Percentiles rank a stretch among this genome's conserved stretches.
phyloP scores from a whole-genome alignment of 2,113 vertebrate species.

The Panthera uncia region DNA sequence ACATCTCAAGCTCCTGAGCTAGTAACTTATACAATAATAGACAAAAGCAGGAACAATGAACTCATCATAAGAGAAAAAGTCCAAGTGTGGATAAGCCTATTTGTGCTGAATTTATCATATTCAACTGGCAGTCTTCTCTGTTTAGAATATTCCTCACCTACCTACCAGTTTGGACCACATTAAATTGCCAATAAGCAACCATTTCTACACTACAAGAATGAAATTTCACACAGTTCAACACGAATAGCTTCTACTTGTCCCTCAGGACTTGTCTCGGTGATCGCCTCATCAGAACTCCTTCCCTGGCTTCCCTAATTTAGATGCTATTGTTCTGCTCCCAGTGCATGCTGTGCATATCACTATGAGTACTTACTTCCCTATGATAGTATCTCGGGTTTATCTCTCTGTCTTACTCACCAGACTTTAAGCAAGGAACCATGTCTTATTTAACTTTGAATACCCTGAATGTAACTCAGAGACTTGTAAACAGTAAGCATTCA shows the following conservation, averaged over 20 bases:
- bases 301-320: background rate
- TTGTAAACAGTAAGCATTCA: background rate
- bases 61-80: background rate
- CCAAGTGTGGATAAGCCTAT: background rate
- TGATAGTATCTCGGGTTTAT: background rate
- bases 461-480: background rate
- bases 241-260: background rate
- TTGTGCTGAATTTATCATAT: background rate
- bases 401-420: background rate
- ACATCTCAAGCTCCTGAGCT: background rate
- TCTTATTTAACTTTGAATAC: background rate
- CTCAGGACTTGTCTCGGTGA: background rate
- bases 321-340: background rate
- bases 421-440: background rate
- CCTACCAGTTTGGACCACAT: background rate
- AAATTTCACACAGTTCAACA: background rate
- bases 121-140: background rate
- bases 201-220: background rate
- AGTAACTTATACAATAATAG: background rate
- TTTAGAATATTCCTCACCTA: background rate
- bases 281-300: background rate
- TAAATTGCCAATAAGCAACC: background rate
- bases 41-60: background rate
- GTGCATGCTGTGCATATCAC: background rate
- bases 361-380: background rate